These are phyloP conservation scores for Hypocryptadius cinnamomeus DNA, from an alignment of 2,113 vertebrate species.

Conservation along the genomic window DNA sequence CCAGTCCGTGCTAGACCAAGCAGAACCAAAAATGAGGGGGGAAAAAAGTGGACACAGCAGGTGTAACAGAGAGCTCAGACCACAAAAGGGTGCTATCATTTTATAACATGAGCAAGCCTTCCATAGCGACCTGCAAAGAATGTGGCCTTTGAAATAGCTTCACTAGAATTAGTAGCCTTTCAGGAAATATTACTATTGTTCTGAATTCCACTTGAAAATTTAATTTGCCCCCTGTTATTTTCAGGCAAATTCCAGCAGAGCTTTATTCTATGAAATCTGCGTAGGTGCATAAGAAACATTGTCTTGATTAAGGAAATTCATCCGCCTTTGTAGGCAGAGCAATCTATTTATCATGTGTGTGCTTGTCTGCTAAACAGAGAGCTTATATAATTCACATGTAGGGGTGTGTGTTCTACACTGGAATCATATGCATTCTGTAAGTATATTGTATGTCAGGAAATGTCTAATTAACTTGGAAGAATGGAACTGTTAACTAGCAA, in stretches of 20 bases:
- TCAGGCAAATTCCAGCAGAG: slow-evolving; percentile 58
- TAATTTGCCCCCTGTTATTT: slow-evolving; percentile 70
- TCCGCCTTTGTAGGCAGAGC: background rate
- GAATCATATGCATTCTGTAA: background rate
- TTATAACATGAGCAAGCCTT: slow-evolving; percentile 58
- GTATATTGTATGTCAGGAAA: background rate
- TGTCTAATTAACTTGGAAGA: background rate
- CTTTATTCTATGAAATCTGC: slow-evolving; percentile 44
- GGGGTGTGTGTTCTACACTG: background rate
- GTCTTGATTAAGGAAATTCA: background rate
- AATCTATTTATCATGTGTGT: background rate
- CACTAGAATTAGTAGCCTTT: slow-evolving; percentile 62
- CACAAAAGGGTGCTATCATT: slow-evolving; percentile 64
- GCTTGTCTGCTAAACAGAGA: background rate
- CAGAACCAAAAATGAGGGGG: slow-evolving; percentile 39
- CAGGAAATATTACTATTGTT: slow-evolving; percentile 68
- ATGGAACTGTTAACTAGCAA: background rate
- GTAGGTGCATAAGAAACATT: background rate
- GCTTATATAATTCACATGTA: background rate
- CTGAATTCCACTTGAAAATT: slow-evolving; percentile 66
- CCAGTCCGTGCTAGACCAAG: slow-evolving; percentile 28
- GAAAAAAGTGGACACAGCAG: slow-evolving; percentile 54
- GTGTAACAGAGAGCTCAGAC: slow-evolving; percentile 37
- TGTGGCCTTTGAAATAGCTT: slow-evolving; percentile 60
- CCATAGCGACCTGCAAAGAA: slow-evolving; percentile 66